Conservation (phyloP, 2,113 vertebrate genomes). For the Chinchilla lanigera region DNA sequence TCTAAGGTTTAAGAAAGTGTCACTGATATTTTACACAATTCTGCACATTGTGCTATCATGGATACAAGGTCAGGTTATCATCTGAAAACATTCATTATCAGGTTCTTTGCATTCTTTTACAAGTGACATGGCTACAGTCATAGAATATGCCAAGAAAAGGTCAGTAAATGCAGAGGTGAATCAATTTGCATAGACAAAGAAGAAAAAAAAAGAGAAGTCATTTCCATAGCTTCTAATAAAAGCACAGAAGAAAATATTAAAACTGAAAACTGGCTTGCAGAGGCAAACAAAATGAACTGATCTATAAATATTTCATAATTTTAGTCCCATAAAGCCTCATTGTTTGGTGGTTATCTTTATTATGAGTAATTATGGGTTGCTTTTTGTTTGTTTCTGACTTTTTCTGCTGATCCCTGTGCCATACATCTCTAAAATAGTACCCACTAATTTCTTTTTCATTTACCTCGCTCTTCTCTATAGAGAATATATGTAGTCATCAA, state of each 20-base stretch:
- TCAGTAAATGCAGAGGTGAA: conserved; percentile 32
- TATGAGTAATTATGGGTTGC: conserved; percentile 75
- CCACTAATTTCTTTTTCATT: conserved; percentile 70
- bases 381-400: conserved; percentile 66
- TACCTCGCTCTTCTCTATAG: conserved; percentile 38
- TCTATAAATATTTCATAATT: conserved; percentile 80
- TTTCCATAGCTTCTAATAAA: conserved; percentile 74
- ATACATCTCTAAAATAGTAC: conserved; percentile 56
- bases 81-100: background rate
- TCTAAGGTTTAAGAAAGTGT: background rate
- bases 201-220: background rate
- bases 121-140: background rate
- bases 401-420: conserved; percentile 55
- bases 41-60: background rate
- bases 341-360: conserved; percentile 73
- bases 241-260: conserved; percentile 54
- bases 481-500: conserved; percentile 53
- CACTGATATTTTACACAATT: background rate
- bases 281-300: conserved; percentile 59
- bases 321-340: conserved; percentile 54
- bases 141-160: conserved; percentile 40
- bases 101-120: background rate
- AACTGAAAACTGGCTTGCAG: conserved; percentile 56
- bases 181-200: background rate
- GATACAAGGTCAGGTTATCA: background rate